Evolutionary conservation across 2,888 invertebrate species (phyloP).

Genomic region (Polydrusus pterygomalis): DNA sequence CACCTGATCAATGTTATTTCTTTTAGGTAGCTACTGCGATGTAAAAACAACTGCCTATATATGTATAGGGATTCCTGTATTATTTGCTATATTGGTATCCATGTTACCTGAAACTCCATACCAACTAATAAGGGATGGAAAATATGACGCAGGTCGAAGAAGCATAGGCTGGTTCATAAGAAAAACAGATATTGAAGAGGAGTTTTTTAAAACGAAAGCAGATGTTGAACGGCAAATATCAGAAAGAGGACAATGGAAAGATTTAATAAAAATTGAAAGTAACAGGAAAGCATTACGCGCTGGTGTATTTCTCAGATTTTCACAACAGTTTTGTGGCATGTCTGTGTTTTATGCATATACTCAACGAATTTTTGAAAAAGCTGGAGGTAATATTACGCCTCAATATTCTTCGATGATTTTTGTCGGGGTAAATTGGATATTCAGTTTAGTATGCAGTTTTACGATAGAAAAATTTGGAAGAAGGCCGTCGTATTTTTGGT

Average conservation of each 20-base stretch:
- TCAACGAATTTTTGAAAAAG: constrained; percentile 66
- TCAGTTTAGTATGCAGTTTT: constrained; percentile 57
- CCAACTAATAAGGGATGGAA: too few relatives aligned
- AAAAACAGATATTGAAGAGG: too few relatives aligned
- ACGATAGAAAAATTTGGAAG: constrained; percentile 64
- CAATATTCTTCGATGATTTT: constrained; percentile 64
- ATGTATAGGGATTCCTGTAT: too few relatives aligned
- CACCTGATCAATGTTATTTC: too few relatives aligned
- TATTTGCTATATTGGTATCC: too few relatives aligned
- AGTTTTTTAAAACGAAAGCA: too few relatives aligned
- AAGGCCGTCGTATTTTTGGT: constrained; percentile 61
- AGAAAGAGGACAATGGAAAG: constrained; percentile 65
- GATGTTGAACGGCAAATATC: constrained; percentile 61
- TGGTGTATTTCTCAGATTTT: constrained; percentile 62
- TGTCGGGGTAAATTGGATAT: constrained; percentile 54
- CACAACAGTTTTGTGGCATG: constrained; percentile 66
- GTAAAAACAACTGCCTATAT: too few relatives aligned
- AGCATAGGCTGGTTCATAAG: too few relatives aligned
- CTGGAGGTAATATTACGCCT: constrained; percentile 65
- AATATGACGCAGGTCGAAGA: too few relatives aligned
- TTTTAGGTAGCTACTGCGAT: too few relatives aligned
- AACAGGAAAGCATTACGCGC: constrained; percentile 65
- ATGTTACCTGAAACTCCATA: too few relatives aligned
- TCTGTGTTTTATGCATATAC: constrained; percentile 63
- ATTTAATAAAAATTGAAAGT: constrained; percentile 62